Base-by-base conservation (phyloP, 2,888 invertebrate genomes). In the Megaustenia siamemsis region DNA sequence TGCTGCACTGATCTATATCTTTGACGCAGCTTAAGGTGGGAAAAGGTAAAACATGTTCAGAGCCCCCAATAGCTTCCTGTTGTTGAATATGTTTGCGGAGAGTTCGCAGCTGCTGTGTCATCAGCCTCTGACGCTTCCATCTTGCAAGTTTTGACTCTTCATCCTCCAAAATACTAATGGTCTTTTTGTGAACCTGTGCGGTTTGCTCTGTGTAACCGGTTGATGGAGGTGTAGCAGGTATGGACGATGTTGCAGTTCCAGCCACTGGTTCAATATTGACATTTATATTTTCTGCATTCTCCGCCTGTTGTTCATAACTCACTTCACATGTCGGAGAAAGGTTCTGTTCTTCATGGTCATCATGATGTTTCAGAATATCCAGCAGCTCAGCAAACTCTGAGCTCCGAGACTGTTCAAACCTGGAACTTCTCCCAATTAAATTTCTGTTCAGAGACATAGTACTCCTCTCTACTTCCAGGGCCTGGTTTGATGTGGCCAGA, bases 391-490 rank as follows among this genome's bases (percentile, higher is more conserved):
- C 32, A 28, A 84, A 81, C 68, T 84, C 84, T 21, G 84, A 56
- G 56, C 83, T 81, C 60, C 35, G 69, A 35, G 83, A 79, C 32
- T 71, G 60, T 18, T 24, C 45, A 53, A 82, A 53, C n/a, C 43
- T 76, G 43, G 71, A 69, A 28, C 43, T 28, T 35, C 78, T 77
- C 8, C 32, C 77, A 73, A 75, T 73, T 15, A 85, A 76, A 49
- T 86, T 86, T 21, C 86, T 66, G 81, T 88, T 88, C 12, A 88
- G 78, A 4, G 88, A 89, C 87, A 87, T 86, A 45, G 88, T 86
- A 63, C 86, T 87, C 15, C 71, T 43, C 60, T 85, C 79, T 8
- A 79, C 66, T 38, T 86, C 87, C 32, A 40, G 8, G 10, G 66
- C 21, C 21, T 21, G 43, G 35, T 40, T 40, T 0, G 60, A 38